phyloP scores from a whole-genome alignment of 2,113 vertebrate species.

The Oreochromis tanganicae region DNA sequence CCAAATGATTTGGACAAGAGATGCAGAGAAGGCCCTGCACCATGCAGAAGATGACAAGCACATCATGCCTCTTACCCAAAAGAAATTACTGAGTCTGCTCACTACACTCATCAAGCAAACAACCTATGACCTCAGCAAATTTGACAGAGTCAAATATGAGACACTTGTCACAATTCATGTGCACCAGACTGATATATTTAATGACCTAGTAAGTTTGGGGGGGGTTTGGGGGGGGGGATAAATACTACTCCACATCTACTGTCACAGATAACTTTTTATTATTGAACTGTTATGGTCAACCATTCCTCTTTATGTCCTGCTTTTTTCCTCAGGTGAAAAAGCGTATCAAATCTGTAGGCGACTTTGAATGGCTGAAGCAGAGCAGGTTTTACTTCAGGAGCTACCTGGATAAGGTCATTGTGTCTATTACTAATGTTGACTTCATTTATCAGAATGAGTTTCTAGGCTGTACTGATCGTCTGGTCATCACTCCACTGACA shows the following conservation, averaged over 20 bases:
- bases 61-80: constrained; percentile 77
- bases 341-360: constrained; percentile 74
- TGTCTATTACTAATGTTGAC: constrained; percentile 86
- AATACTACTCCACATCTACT: not conserved
- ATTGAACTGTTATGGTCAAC: not conserved
- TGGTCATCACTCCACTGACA: constrained; percentile 87
- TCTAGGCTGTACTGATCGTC: constrained; percentile 86
- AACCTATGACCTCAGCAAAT: constrained; percentile 76
- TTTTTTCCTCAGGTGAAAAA: constrained; percentile 76
- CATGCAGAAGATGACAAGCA: constrained; percentile 77
- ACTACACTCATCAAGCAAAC: constrained; percentile 80
- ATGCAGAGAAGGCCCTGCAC: constrained; percentile 80
- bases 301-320: not conserved
- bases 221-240: not conserved
- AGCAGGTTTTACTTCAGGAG: constrained; percentile 85
- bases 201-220: constrained; percentile 76
- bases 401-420: constrained; percentile 72
- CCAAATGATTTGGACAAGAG: constrained; percentile 86
- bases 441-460: constrained; percentile 89
- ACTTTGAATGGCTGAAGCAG: constrained; percentile 90
- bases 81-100: constrained; percentile 80
- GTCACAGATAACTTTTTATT: not conserved
- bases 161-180: constrained; percentile 87
- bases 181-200: constrained; percentile 87
- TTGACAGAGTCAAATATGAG: constrained; percentile 86